Conservation (phyloP, 2,888 invertebrate species). For the Himalopsyche anomala region DNA sequence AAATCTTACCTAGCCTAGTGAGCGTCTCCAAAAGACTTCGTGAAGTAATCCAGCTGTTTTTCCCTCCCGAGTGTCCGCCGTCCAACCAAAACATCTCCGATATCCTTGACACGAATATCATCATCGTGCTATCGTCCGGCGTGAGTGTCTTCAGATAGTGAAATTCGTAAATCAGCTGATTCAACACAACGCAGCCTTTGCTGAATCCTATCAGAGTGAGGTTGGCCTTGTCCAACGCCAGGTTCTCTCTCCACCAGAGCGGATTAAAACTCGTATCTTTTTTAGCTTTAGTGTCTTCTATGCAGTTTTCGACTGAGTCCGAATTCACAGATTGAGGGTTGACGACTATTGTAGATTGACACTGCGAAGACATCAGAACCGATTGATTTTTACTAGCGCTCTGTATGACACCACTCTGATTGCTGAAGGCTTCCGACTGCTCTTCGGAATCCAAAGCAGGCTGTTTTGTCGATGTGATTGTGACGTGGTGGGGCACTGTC, state of each 20-base stretch:
- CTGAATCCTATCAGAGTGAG: constrained; percentile 89
- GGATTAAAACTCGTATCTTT: constrained; percentile 67
- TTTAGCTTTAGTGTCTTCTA: constrained; percentile 63
- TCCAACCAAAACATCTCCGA: constrained; percentile 92
- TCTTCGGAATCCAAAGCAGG: constrained; percentile 45
- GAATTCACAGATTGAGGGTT: constrained; percentile 60
- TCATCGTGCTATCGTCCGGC: constrained; percentile 80
- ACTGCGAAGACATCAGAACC: constrained; percentile 61
- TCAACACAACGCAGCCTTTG: constrained; percentile 95
- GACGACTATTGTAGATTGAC: constrained; percentile 62
- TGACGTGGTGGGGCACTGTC: constrained; percentile 61
- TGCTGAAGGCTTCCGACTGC: constrained; percentile 45
- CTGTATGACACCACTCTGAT: constrained; percentile 60
- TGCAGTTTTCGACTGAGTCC: constrained; percentile 29
- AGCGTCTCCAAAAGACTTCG: constrained; percentile 84
- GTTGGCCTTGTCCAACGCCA: constrained; percentile 78
- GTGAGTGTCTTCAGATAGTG: constrained; percentile 83
- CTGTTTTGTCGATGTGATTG: constrained; percentile 61
- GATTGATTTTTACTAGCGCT: constrained; percentile 57
- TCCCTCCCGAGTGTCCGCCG: constrained; percentile 92
- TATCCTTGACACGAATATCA: constrained; percentile 82
- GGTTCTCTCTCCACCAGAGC: constrained; percentile 79
- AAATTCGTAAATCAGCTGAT: constrained; percentile 92
- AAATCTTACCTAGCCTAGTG: constrained; percentile 80
- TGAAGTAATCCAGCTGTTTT: constrained; percentile 92